Evolutionary conservation across 2,888 invertebrate genomes (phyloP).

Genomic region (Trypoxylon attenuatum): DNA sequence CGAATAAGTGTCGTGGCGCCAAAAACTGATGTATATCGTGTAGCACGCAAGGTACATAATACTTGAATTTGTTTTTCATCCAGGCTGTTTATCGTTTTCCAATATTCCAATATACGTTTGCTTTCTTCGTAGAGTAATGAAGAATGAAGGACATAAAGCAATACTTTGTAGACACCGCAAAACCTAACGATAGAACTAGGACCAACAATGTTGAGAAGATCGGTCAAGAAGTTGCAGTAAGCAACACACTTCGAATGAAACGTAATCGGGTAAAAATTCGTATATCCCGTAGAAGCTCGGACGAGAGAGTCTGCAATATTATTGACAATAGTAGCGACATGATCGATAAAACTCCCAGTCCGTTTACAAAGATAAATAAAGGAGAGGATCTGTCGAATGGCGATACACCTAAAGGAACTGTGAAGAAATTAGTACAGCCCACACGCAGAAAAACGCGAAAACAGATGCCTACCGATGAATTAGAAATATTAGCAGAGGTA

Average conservation of each 20-base stretch:
- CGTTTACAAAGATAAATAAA: constrained; percentile 31
- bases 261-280: constrained; percentile 60
- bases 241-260: constrained; percentile 33
- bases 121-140: constrained; percentile 15
- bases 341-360: constrained; percentile 61
- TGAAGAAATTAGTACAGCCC: not conserved
- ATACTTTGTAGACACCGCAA: constrained; percentile 59
- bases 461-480: not conserved
- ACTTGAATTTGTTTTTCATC: not conserved
- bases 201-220: constrained; percentile 28
- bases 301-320: constrained; percentile 51
- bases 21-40: constrained; percentile 31
- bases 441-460: not conserved
- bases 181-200: constrained; percentile 27
- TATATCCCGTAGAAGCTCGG: constrained; percentile 47
- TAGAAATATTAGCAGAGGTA: not conserved
- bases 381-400: not conserved
- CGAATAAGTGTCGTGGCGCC: constrained; percentile 46
- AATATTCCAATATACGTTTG: not conserved
- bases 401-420: constrained; percentile 37
- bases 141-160: constrained; percentile 65
- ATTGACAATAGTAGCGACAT: constrained; percentile 55
- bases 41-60: not conserved
- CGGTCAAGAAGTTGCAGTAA: not conserved
- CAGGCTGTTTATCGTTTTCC: not conserved